Evolutionary conservation across 2,888 invertebrate genomes (phyloP).

Genomic region (Cheilosia soror): DNA sequence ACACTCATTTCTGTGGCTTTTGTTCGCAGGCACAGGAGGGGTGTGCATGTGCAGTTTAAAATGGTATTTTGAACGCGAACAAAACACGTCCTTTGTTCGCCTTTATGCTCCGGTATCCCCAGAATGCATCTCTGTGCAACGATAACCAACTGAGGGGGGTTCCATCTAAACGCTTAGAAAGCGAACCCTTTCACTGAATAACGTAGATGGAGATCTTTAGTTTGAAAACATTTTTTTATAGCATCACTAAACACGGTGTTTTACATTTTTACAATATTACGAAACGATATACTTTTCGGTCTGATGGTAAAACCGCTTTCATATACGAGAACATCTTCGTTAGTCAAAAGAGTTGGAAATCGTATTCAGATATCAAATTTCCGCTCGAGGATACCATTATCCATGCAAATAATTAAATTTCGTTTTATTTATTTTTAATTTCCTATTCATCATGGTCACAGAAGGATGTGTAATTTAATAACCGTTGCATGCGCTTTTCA

Average conservation of each 20-base stretch:
- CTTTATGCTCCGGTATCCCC: slow-evolving; percentile 39
- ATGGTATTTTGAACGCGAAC: slow-evolving; percentile 62
- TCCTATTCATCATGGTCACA: slow-evolving; percentile 52
- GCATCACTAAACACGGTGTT: slow-evolving; percentile 36
- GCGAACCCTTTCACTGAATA: slow-evolving; percentile 10
- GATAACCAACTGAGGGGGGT: slow-evolving; percentile 37
- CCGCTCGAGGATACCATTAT: slow-evolving; percentile 64
- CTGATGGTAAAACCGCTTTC: not conserved
- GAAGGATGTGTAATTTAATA: slow-evolving; percentile 74
- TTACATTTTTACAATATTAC: slow-evolving; percentile 28
- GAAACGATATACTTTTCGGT: slow-evolving; percentile 4
- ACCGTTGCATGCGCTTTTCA: slow-evolving; percentile 70
- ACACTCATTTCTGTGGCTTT: slow-evolving; percentile 55
- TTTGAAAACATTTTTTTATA: slow-evolving; percentile 48
- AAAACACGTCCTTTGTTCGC: slow-evolving; percentile 63
- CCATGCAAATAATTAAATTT: slow-evolving; percentile 65
- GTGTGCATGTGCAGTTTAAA: slow-evolving; percentile 51
- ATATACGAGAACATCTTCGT: slow-evolving; percentile 4
- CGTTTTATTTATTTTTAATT: slow-evolving; percentile 72
- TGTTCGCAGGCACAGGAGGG: slow-evolving; percentile 49
- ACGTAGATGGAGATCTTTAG: slow-evolving; percentile 4
- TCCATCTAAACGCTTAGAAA: slow-evolving; percentile 42
- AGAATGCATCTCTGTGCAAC: slow-evolving; percentile 36
- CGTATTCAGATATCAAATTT: slow-evolving; percentile 26
- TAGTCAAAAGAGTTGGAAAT: not conserved